Percentiles rank a stretch among this genome's conserved stretches.
phyloP scores from a whole-genome alignment of 2,888 invertebrate genomes.

The Pyrrhosoma nymphula region DNA sequence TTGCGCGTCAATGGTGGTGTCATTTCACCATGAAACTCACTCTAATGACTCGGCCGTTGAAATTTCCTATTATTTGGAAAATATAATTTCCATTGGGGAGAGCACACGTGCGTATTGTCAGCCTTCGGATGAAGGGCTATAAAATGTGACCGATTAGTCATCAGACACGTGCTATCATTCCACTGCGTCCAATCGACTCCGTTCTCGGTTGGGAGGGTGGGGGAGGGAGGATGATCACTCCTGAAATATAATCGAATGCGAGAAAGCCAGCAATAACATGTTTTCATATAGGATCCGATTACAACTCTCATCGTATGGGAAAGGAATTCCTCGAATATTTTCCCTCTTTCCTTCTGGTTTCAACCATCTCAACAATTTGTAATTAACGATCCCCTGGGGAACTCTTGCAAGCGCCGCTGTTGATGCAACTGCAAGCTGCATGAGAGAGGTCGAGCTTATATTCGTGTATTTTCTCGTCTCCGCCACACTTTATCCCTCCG shows the following conservation, averaged over 20 bases:
- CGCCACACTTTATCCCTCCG: neutral
- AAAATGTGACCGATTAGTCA: neutral
- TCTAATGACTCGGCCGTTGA: neutral
- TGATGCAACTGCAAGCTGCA: neutral
- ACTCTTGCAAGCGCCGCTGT: neutral
- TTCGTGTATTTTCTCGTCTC: neutral
- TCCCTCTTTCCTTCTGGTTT: neutral
- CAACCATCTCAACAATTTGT: neutral
- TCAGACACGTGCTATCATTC: neutral
- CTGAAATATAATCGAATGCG: neutral
- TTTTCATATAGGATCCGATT: neutral
- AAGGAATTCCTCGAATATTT: neutral
- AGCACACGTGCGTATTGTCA: neutral
- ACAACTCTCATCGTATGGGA: neutral
- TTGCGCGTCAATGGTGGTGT: neutral
- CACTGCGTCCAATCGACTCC: neutral
- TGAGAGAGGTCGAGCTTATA: neutral
- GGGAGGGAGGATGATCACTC: neutral
- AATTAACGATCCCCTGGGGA: neutral
- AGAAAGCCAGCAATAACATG: neutral
- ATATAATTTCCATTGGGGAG: neutral
- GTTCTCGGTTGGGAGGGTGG: neutral
- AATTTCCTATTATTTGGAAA: neutral
- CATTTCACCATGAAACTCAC: neutral
- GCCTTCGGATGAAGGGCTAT: neutral